Conservation (phyloP, 2,113 vertebrate genomes). For the Pedionomus torquatus region DNA sequence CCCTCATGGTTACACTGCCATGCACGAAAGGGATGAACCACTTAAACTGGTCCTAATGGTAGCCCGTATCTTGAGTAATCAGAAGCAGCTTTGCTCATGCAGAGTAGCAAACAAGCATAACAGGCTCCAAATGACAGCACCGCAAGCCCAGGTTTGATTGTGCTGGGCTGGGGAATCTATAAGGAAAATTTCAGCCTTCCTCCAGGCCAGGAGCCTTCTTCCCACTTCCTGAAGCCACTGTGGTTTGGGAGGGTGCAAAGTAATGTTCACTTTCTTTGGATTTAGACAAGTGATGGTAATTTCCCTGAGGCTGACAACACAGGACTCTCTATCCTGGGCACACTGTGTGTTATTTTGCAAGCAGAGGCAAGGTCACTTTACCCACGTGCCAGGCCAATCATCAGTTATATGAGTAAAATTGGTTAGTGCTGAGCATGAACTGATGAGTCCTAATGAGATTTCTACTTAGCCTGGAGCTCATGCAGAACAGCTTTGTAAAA, state of each 20-base stretch:
- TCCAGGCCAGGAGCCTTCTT: not conserved
- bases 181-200: not conserved
- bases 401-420: not conserved
- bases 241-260: not conserved
- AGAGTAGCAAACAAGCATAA: not conserved
- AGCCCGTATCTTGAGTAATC: not conserved
- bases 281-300: not conserved
- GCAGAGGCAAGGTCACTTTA: not conserved
- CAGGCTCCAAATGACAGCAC: not conserved
- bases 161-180: not conserved
- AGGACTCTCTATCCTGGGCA: not conserved
- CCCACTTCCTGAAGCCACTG: not conserved
- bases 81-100: not conserved
- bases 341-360: not conserved
- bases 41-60: not conserved
- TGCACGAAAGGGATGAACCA: not conserved
- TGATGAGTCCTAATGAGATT: not conserved
- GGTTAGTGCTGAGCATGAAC: not conserved
- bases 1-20: accelerated
- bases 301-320: accelerated
- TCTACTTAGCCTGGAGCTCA: not conserved
- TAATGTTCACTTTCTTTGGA: not conserved
- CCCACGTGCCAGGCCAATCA: not conserved
- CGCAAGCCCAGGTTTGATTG: not conserved
- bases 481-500: not conserved